A percentile compares a stretch with the other conserved stretches of the same genome.
Conservation (phyloP, 1,140 invertebrate species). For the Tyrophagus putrescentiae region DNA sequence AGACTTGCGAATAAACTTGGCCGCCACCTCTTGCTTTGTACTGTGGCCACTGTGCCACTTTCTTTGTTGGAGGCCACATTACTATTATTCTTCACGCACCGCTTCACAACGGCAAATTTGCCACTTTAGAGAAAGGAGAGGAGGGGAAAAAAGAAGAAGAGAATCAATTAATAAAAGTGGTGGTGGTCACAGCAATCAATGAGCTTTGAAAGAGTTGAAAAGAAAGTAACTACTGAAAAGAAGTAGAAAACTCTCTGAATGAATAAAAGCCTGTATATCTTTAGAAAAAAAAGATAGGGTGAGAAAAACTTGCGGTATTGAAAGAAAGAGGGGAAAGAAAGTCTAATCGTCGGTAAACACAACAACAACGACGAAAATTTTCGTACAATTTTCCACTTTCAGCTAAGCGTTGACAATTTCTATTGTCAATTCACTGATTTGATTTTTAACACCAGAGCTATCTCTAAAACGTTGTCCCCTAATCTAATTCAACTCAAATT, state of each 20-base stretch:
- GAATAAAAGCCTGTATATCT: not conserved
- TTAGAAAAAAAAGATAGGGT: no score
- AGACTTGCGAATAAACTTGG: conserved; percentile 42
- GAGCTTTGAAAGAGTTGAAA: not conserved
- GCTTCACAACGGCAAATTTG: conserved; percentile 42
- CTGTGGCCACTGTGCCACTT: conserved; percentile 26
- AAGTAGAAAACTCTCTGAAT: not conserved
- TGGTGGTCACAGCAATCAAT: not conserved
- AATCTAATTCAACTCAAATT: no score
- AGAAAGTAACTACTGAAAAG: not conserved
- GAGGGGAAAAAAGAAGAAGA: not conserved
- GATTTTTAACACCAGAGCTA: no score
- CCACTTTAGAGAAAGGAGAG: conserved; percentile 34
- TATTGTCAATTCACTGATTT: no score
- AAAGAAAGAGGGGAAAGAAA: no score
- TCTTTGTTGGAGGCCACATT: not conserved
- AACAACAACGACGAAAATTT: no score
- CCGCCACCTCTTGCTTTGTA: conserved; percentile 41
- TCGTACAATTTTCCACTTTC: no score
- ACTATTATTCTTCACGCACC: conserved; percentile 33
- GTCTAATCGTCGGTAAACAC: no score
- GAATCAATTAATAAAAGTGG: not conserved
- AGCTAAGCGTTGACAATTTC: no score
- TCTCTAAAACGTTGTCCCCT: no score
- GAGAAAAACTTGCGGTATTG: no score